These are phyloP conservation scores for Palythoa grandiflora DNA, from an alignment of 92 coral and sea anemone genomes.

Conservation along the genomic window DNA sequence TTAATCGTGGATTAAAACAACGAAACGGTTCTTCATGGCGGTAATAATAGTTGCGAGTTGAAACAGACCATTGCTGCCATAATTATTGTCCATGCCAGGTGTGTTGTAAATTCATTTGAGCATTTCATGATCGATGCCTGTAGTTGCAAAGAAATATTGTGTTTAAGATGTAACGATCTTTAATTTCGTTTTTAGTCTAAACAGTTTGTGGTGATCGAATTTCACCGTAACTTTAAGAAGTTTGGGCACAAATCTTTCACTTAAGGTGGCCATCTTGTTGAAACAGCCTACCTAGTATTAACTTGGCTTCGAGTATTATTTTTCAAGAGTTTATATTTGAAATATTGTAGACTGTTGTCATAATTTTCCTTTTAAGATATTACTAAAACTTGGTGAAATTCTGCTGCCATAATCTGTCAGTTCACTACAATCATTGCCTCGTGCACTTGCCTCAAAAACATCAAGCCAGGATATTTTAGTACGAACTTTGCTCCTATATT, in stretches of 20 bases:
- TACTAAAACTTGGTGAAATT: constrained; percentile 23
- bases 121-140: not conserved
- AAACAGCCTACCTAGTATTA: constrained; percentile 16
- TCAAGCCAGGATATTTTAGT: not conserved
- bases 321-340: constrained; percentile 12
- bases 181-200: not conserved
- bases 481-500: not conserved
- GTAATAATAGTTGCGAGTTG: not conserved
- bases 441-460: not conserved
- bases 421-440: not conserved
- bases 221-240: constrained; percentile 7
- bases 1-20: constrained; percentile 63
- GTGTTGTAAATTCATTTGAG: not conserved
- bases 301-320: constrained; percentile 9
- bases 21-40: constrained; percentile 26
- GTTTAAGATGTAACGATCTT: not conserved
- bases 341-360: not conserved
- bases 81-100: constrained; percentile 41
- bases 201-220: not conserved
- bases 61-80: constrained; percentile 19
- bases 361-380: not conserved
- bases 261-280: not conserved
- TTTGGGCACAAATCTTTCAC: not conserved
- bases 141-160: not conserved
- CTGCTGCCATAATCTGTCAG: not conserved